Base-by-base conservation (phyloP, 2,888 invertebrate genomes). In the Tenthredo livida region DNA sequence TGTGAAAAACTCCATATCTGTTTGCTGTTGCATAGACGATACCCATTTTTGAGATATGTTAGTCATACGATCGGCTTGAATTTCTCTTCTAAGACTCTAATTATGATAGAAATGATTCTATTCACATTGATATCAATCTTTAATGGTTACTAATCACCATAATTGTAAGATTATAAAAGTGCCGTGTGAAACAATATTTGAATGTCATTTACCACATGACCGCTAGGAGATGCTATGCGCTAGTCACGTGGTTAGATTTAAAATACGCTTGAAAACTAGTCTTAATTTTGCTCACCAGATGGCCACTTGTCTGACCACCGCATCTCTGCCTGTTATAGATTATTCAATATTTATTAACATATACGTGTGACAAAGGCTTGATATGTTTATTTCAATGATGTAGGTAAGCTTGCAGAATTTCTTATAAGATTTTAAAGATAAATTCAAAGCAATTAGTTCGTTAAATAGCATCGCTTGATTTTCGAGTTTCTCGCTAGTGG, bases 21-120 rank as follows among this genome's bases (percentile, higher is more conserved):
- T 77, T 87, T 21, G 75, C 77, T 43, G 88, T 88, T 9, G 91
- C 89, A 65, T 89, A 86, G 10, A 88, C 89, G 37, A 87, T 88
- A 65, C 91, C 91, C 91, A 91, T 91, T 85, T 33, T 85, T 29
- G 9, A 40, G 21, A 50, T 10, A 37, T 21, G 15, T 33, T 29
- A 17, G 77, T 61, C 61, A 61, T 80, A 40, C 6, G n/a, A 61
- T 40, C 61, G 50, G 21, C 15, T n/a, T 40, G 4, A 80, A 58
- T 80, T 80, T 40, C n/a, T 40, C 10, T 61, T 80, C 61, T 21
- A 40, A 80, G 50, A 21, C 17, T 58, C 50, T 37, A 37, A 67
- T 12, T n/a, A 21, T n/a, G 43, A 25, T 61, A 83, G 29, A 83
- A 83, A 83, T 47, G 12, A 61, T 83, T 61, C 21, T 80, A 40